Percentiles rank a stretch among this genome's conserved stretches.
Conservation (phyloP, 1,140 invertebrate genomes). For the Leptinotarsa defecta region DNA sequence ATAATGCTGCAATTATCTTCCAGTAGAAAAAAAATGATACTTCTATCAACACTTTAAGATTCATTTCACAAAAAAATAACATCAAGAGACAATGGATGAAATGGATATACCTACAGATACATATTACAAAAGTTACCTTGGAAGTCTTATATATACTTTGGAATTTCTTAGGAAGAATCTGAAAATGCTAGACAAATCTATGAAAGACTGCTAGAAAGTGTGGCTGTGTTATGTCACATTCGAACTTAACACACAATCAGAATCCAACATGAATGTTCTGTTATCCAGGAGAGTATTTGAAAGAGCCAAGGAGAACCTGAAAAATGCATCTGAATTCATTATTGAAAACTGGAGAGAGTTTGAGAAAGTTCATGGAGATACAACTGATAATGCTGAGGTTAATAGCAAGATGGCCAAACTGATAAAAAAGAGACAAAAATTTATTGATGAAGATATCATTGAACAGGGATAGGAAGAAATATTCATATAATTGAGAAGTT, state of each 20-base stretch:
- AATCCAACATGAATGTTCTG: slow-evolving; percentile 68
- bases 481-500: background rate
- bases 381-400: slow-evolving; percentile 74
- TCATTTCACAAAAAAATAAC: too few relatives aligned
- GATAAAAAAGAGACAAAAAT: slow-evolving; percentile 92
- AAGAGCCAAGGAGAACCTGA: slow-evolving; percentile 82
- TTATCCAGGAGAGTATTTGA: slow-evolving; percentile 86
- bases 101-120: too few relatives aligned
- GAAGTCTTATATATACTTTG: slow-evolving; percentile 99
- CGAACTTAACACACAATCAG: slow-evolving; percentile 76
- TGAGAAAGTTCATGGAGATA: slow-evolving; percentile 84
- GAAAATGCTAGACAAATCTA: slow-evolving; percentile 89
- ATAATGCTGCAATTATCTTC: too few relatives aligned
- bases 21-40: too few relatives aligned
- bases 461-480: slow-evolving; percentile 98
- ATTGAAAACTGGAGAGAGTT: slow-evolving; percentile 93
- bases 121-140: slow-evolving; percentile 76
- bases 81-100: too few relatives aligned
- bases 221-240: slow-evolving; percentile 98
- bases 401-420: slow-evolving; percentile 88
- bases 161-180: slow-evolving; percentile 90
- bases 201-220: slow-evolving; percentile 89
- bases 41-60: too few relatives aligned
- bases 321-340: slow-evolving; percentile 71
- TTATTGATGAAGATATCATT: slow-evolving; percentile 90